Conservation (phyloP, 2,888 invertebrate genomes). For the Seladonia tumulorum region DNA sequence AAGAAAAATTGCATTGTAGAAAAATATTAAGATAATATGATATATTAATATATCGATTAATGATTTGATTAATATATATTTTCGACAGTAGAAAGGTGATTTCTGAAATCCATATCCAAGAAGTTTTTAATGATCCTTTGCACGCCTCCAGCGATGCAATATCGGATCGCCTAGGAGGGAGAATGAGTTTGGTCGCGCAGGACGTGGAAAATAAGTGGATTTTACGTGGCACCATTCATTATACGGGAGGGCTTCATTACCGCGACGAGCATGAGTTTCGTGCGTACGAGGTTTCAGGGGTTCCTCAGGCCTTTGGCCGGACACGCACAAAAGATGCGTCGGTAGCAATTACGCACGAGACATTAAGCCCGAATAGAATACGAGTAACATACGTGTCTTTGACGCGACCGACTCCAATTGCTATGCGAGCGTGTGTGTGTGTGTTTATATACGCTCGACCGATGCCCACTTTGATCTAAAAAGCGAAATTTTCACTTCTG, state of each 20-base stretch:
- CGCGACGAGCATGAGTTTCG: conserved; percentile 27
- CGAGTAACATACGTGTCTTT: conserved; percentile 45
- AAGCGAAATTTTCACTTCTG: conserved; percentile 47
- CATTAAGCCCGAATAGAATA: conserved; percentile 55
- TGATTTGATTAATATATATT: too few relatives aligned
- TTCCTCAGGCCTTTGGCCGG: conserved; percentile 23
- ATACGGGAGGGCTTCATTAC: conserved; percentile 1
- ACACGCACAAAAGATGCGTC: conserved; percentile 57
- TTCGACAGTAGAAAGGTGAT: too few relatives aligned
- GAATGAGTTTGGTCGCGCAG: background rate
- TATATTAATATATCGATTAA: too few relatives aligned
- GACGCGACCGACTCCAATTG: conserved; percentile 39
- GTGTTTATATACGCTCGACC: conserved; percentile 30
- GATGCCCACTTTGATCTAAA: conserved; percentile 49
- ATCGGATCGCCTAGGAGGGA: background rate
- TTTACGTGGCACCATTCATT: conserved; percentile 51
- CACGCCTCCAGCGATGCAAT: background rate
- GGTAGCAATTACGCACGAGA: conserved; percentile 59
- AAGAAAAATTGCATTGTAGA: too few relatives aligned
- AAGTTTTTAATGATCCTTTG: background rate
- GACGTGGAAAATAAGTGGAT: conserved; percentile 23
- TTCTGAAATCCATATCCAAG: too few relatives aligned
- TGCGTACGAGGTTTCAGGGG: conserved; percentile 12
- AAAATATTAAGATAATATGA: too few relatives aligned
- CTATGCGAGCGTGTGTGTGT: background rate